These are phyloP conservation scores for Lerista edwardsae DNA, from an alignment of 2,797 vertebrate species.

Conservation along the genomic window DNA sequence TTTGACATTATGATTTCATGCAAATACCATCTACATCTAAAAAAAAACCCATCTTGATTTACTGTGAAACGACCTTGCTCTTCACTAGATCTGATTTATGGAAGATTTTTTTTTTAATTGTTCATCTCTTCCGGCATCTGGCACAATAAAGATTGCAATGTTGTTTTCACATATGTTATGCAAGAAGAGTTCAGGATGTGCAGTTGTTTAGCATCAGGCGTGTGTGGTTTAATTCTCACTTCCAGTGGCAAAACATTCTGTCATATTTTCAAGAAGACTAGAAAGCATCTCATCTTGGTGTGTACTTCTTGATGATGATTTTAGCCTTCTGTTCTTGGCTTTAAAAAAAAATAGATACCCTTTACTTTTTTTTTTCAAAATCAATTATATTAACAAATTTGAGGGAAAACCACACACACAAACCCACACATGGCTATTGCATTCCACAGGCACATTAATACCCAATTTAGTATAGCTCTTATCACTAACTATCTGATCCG, in stretches of 20 bases:
- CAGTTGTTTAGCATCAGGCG: slow-evolving; percentile 73
- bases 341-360: slow-evolving; percentile 17
- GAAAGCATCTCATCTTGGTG: slow-evolving; percentile 54
- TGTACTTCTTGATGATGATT: slow-evolving; percentile 49
- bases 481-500: too few species aligned
- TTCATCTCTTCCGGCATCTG: slow-evolving; percentile 72
- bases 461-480: background rate
- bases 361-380: slow-evolving; percentile 14
- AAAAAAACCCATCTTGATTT: slow-evolving; percentile 44
- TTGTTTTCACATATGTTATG: slow-evolving; percentile 76
- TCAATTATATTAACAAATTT: slow-evolving; percentile 12
- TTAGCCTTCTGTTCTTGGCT: slow-evolving; percentile 48
- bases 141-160: slow-evolving; percentile 61
- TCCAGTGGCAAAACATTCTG: slow-evolving; percentile 77
- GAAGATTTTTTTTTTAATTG: slow-evolving; percentile 46
- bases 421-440: background rate
- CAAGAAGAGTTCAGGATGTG: slow-evolving; percentile 72
- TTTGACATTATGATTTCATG: slow-evolving; percentile 57
- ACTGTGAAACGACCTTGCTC: slow-evolving; percentile 61
- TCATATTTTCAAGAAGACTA: slow-evolving; percentile 67
- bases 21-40: slow-evolving; percentile 52
- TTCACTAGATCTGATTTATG: slow-evolving; percentile 55
- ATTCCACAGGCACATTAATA: background rate
- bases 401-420: background rate
- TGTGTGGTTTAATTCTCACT: slow-evolving; percentile 76